Percentiles rank a stretch among this genome's conserved stretches.
phyloP scores from a whole-genome alignment of 2,797 vertebrate genomes.

The Sebastes matsubarae region DNA sequence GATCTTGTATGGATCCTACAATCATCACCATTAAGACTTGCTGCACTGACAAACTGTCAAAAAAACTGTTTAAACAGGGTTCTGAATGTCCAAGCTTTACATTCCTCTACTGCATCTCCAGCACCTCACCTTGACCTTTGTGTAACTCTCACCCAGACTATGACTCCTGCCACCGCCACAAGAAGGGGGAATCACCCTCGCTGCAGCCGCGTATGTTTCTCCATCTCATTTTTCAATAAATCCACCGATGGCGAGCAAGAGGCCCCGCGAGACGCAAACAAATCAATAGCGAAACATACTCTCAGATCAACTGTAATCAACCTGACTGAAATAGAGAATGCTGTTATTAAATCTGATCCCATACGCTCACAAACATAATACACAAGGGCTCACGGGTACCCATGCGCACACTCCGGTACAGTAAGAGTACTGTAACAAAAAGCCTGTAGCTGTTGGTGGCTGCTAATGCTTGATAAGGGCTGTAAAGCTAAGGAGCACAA shows the following conservation, averaged over 20 bases:
- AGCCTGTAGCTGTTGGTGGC: not conserved
- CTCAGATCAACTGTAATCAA: slow-evolving; percentile 79
- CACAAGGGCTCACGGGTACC: slow-evolving; percentile 3
- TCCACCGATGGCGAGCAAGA: slow-evolving; percentile 39
- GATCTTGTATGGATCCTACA: not conserved
- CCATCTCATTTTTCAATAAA: slow-evolving; percentile 68
- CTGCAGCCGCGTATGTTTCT: slow-evolving; percentile 24
- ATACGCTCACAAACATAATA: slow-evolving; percentile 11
- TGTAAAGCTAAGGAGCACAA: not conserved
- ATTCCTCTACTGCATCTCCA: slow-evolving; percentile 9
- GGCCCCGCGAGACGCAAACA: slow-evolving; percentile 68
- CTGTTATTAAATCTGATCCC: slow-evolving; percentile 59
- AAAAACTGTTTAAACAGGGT: not conserved
- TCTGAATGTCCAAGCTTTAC: not conserved
- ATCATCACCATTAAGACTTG: not conserved
- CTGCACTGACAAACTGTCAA: not conserved
- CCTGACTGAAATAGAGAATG: slow-evolving; percentile 63
- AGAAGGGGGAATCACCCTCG: slow-evolving; percentile 13
- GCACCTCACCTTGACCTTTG: slow-evolving; percentile 29
- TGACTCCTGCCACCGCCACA: slow-evolving; percentile 15
- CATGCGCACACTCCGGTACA: not conserved
- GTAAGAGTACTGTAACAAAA: not conserved
- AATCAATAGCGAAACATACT: slow-evolving; percentile 78
- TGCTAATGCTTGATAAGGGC: slow-evolving; percentile 13
- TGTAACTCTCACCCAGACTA: slow-evolving; percentile 25